Evolutionary conservation across 2,797 vertebrate species (phyloP), one percentile per base, ranked within the genome.

Genomic region (Knipowitschia caucasica): DNA sequence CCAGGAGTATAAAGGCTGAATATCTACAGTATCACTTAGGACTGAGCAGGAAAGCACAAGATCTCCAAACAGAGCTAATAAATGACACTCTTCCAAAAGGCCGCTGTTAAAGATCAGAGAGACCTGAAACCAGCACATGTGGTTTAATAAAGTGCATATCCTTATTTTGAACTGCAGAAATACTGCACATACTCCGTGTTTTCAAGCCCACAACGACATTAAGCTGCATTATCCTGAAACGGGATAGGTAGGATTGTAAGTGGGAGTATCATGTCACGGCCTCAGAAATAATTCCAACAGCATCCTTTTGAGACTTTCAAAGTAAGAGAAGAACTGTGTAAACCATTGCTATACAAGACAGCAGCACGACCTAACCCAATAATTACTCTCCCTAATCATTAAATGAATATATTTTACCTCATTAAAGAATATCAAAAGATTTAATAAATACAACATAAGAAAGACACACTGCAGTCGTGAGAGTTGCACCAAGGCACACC

Each of bases 181-280:
- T 31, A 4, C 14, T n/a, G 15, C 17, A 43, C 10, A 61, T 17
- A 20, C 43, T 58, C 24, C 40, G 51, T 70, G 67, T 77, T 81
- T 69, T 64, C 56, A 59, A 84, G 73, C 78, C 59, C 57, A 56
- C 50, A 46, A 43, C 63, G 51, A 72, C 38, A 27, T 68, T 87
- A 88, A 89, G 73, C 86, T 82, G 85, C 83, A 84, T 90, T 87
- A 90, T 81, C 83, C 73, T 68, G 75, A 70, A 75, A 62, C 58
- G 46, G 77, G 75, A 85, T 45, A 67, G 80, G 62, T 71, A 67
- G 76, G 78, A 73, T 68, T 73, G 77, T 63, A 24, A 76, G n/a
- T n/a, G 44, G 53, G 53, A 49, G 63, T 67, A 61, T 15, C 62
- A 0, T n/a, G 60, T 73, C 38, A 75, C 65, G 21, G 25, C 0